A percentile compares a stretch with the other conserved stretches of the same genome.
Evolutionary conservation across 2,888 invertebrate genomes (phyloP).

Genomic region (Panzeria rudis): DNA sequence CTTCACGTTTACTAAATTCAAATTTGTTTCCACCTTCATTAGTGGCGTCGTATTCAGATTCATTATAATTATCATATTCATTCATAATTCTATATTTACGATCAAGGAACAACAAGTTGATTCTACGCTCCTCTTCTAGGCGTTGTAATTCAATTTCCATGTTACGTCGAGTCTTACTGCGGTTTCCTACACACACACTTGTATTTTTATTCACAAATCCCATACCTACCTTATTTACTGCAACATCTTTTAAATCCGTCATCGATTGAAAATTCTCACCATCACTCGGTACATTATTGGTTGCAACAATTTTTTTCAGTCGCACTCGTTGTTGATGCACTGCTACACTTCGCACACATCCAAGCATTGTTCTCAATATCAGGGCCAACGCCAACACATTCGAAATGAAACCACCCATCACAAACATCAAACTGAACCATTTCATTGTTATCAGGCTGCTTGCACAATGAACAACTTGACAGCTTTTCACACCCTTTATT

Average conservation of each 20-base stretch:
- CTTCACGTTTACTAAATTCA: too few species aligned
- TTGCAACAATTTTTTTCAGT: too few species aligned
- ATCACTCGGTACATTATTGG: background rate
- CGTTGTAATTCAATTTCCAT: conserved; percentile 15
- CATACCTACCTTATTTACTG: conserved; percentile 9
- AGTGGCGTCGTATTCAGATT: background rate
- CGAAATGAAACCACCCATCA: conserved; percentile 11
- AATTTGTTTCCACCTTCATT: too few species aligned
- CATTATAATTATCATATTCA: background rate
- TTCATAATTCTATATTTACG: background rate
- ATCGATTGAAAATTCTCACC: background rate
- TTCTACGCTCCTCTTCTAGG: conserved; percentile 21
- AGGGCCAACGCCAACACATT: background rate
- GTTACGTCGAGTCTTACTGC: background rate
- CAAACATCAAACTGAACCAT: conserved; percentile 2
- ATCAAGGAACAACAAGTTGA: conserved; percentile 2
- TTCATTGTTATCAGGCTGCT: background rate
- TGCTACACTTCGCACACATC: conserved; percentile 6
- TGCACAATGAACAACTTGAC: background rate
- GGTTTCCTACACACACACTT: too few species aligned
- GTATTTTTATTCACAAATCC: background rate
- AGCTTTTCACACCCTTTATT: background rate
- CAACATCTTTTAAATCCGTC: background rate
- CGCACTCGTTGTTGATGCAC: background rate
- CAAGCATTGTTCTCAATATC: conserved; percentile 3